These are phyloP conservation scores for Hippolais icterina DNA, from an alignment of 2,113 vertebrate genomes.

Conservation along the genomic window DNA sequence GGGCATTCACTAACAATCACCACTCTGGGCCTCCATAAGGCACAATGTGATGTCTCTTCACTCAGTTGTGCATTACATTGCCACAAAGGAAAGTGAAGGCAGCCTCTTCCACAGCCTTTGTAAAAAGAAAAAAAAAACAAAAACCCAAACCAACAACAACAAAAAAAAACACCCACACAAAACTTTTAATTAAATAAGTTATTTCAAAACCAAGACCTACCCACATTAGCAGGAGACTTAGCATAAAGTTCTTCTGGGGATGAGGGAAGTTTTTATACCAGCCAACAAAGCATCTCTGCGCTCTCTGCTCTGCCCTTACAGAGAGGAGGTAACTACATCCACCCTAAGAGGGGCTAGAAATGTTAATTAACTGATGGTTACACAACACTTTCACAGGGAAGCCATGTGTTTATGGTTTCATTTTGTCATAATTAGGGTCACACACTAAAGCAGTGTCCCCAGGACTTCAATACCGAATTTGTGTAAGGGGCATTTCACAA, in stretches of 20 bases:
- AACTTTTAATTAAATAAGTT: not conserved
- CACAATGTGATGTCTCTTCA: not conserved
- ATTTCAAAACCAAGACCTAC: not conserved
- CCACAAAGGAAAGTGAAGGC: not conserved
- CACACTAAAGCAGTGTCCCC: not conserved
- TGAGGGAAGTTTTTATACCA: not conserved
- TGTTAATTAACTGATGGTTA: not conserved
- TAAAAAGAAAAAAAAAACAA: not conserved
- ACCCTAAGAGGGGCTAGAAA: not conserved
- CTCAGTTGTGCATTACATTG: not conserved
- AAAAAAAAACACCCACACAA: not conserved
- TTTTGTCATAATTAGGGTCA: slow-evolving; percentile 24
- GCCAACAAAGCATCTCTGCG: fast-evolving
- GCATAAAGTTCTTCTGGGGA: not conserved
- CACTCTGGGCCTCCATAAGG: fast-evolving
- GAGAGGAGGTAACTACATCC: not conserved
- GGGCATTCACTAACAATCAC: not conserved
- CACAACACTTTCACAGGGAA: not conserved
- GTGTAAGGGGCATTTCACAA: not conserved
- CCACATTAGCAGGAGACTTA: not conserved
- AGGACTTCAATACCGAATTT: not conserved
- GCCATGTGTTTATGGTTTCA: not conserved
- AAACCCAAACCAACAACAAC: not conserved
- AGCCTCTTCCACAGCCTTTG: not conserved
- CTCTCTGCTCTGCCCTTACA: not conserved